Base-by-base conservation (phyloP, 1,140 invertebrate genomes). In the Sinella curviseta region DNA sequence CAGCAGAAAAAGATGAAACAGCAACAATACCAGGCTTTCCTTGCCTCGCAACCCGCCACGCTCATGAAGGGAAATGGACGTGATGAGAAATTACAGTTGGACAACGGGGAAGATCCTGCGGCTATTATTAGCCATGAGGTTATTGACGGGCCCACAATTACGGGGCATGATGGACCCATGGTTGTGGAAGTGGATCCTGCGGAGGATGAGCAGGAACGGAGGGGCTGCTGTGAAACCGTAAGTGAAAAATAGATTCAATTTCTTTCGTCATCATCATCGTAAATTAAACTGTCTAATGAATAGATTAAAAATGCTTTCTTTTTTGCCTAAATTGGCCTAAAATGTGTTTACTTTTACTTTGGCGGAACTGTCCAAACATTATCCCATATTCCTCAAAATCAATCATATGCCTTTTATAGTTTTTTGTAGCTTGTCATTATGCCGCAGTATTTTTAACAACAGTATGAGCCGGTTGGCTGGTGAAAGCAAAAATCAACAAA, bases 141-240 rank as follows among this genome's bases (percentile, higher is more conserved):
- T 8, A 33, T 30, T 3, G 65, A 70, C n/a, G 65, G 65, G 26
- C 3, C 26, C 26, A 70, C 26, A 2, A n/a, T 12, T 14, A 70
- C 65, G 2, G 65, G 26, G 2, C 31, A 60, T 26, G 65, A 70
- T 17, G 65, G 65, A 12, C 65, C 65, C 3, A 70, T 70, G 65
- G 65, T 70, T 8, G 65, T 70, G 30, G 65, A 70, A n/a, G 65
- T 70, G 30, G 65, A 70, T n/a, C 65, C 65, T 33, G 65, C 24
- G 1, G 24, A 14, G 26, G 65, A 70, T 12, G 65, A 70, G 31
- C 12, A 31, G 65, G 65, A 70, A 31, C 65, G 65, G 1, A 3
- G 65, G 1, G 30, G 65, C 2, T 70, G 65, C 31, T 70, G 65
- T 33, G 65, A 70, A 70, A 70, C 26, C 65, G 65, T 70, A 70